Evolutionary conservation across 1,140 invertebrate genomes (phyloP).

Genomic region (Aphidius ervi): DNA sequence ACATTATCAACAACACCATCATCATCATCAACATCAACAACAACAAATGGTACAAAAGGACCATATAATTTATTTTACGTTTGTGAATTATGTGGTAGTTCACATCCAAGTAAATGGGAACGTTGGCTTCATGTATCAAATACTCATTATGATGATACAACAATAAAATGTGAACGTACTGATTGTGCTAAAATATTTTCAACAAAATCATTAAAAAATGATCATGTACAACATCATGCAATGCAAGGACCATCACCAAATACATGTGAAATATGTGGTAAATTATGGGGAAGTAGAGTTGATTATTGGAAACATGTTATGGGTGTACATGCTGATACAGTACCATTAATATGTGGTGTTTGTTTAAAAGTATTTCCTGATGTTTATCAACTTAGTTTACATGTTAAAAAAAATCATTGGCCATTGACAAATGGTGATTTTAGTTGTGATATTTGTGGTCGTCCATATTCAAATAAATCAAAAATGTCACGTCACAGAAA

Average conservation of each 20-base stretch:
- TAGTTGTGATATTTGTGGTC: conserved; percentile 56
- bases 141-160: conserved; percentile 45
- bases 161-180: conserved; percentile 47
- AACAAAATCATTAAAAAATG: conserved; percentile 49
- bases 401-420: conserved; percentile 52
- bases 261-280: conserved; percentile 54
- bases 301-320: conserved; percentile 59
- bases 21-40: too few species aligned
- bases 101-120: conserved; percentile 54
- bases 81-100: conserved; percentile 55
- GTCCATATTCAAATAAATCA: conserved; percentile 56
- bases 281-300: conserved; percentile 55
- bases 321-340: conserved; percentile 55
- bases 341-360: conserved; percentile 56
- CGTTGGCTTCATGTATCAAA: conserved; percentile 55
- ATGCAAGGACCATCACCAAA: conserved; percentile 52
- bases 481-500: conserved; percentile 56
- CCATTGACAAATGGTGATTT: conserved; percentile 54
- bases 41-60: conserved; percentile 38
- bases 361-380: conserved; percentile 55
- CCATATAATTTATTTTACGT: conserved; percentile 54
- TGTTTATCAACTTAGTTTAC: conserved; percentile 47
- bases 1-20: too few species aligned
- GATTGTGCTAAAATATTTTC: conserved; percentile 55
- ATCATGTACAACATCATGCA: conserved; percentile 52